phyloP scores from a whole-genome alignment of 2,888 invertebrate genomes.

The Dichetophora obliterata region DNA sequence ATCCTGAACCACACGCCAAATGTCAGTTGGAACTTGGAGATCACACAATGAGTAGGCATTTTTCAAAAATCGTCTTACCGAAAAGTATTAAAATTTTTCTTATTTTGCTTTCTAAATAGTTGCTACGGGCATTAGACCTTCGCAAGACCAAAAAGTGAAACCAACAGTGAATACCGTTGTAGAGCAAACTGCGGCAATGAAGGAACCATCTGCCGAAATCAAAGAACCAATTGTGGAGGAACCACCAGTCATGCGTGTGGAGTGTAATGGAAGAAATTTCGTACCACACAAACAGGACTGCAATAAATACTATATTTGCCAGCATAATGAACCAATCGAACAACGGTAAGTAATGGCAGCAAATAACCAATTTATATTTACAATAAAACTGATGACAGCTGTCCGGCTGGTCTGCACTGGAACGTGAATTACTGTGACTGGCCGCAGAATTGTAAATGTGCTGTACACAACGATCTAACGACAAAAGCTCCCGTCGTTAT shows the following conservation, averaged over 20 bases:
- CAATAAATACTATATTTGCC: conserved; percentile 84
- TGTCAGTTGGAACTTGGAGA: conserved; percentile 72
- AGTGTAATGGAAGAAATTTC: conserved; percentile 69
- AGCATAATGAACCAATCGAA: conserved; percentile 78
- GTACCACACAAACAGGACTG: conserved; percentile 78
- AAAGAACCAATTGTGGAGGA: conserved; percentile 38
- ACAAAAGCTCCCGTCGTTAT: conserved; percentile 52
- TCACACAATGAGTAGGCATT: conserved; percentile 65
- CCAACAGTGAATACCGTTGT: conserved; percentile 48
- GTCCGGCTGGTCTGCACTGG: conserved; percentile 84
- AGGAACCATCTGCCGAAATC: neutral
- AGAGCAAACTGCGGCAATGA: neutral
- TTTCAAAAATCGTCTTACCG: neutral
- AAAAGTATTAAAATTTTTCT: neutral
- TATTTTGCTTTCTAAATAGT: conserved; percentile 45
- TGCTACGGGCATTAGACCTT: conserved; percentile 47
- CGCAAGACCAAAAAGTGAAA: conserved; percentile 44
- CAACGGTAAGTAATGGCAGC: conserved; percentile 69
- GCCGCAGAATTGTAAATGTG: conserved; percentile 80
- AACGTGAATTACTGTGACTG: conserved; percentile 85
- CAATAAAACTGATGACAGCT: conserved; percentile 64
- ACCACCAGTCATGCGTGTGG: conserved; percentile 42
- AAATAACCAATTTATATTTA: neutral
- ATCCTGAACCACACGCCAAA: conserved; percentile 76
- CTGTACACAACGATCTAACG: conserved; percentile 54